Base-by-base conservation (phyloP, 2,888 invertebrate genomes). In the Drosophila melanosoma region DNA sequence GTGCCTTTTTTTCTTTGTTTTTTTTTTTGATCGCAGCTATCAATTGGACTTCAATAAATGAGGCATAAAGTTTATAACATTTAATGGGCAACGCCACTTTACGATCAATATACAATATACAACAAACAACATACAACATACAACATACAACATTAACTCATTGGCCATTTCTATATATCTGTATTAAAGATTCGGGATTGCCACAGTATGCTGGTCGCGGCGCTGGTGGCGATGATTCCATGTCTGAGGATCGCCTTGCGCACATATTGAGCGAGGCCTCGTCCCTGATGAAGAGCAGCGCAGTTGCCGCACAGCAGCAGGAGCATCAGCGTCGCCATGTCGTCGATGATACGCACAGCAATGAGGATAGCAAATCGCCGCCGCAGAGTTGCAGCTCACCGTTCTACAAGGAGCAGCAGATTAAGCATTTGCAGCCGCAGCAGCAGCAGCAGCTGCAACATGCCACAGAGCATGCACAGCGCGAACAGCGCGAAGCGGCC, bases 251-350 rank as follows among this genome's bases (percentile, higher is more conserved):
- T 90, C 95, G 99, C 77, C 96, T 99, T 80, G 97, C 97, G 57
- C 98, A 98, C 93, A 98, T 99, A 91, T 95, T 99, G 69, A 97
- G 95, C 91, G 99, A 99, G 91, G 98, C 99, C 29, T 97, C 97
- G 61, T 97, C 97, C 87, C 95, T 98, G 91, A 97, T 98, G 95
- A 96, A 97, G 94, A 86, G 80, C 56, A 83, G 81, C 62, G 79
- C 81, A 5, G 87, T 62, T 7, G 79, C 61, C 2, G 76, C 95
- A 77, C 83, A 91, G 76, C 96, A 96, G 94, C 81, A 92, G 90
- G 87, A 90, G 65, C 89, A 86, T 26, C 88, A 91, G 91, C 87
- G 93, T 89, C 78, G 66, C 23, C 82, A 93, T 29, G 51, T 26
- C 81, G 94, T 23, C 83, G 94, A 96, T 56, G 95, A 94, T 72